A percentile compares a stretch with the other conserved stretches of the same genome.
phyloP scores from a whole-genome alignment of 1,140 invertebrate species.

The Pseudobourletiella spinata region DNA sequence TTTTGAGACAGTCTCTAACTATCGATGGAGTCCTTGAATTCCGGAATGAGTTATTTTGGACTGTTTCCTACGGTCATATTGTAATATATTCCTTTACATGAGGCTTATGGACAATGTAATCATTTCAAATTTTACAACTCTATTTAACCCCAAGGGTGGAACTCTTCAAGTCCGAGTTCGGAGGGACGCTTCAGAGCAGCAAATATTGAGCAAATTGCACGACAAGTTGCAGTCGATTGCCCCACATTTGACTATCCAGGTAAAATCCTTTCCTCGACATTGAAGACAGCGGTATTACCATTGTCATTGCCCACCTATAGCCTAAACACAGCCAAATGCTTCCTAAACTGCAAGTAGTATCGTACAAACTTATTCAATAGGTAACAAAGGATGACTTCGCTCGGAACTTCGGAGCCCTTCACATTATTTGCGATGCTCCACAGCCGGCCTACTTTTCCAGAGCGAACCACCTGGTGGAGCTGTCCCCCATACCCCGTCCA shows the following conservation, averaged over 20 bases:
- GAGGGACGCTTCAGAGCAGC: conserved; percentile 52
- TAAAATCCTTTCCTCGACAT: not conserved
- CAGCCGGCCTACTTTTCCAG: not conserved
- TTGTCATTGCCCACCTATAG: too few relatives aligned
- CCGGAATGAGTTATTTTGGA: conserved; percentile 60
- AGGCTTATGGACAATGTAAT: conserved; percentile 25
- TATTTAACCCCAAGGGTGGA: conserved; percentile 49
- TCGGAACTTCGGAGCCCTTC: conserved; percentile 20
- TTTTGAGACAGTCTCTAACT: conserved; percentile 53
- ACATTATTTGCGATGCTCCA: conserved; percentile 19
- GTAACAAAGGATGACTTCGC: conserved; percentile 33
- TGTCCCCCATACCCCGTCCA: conserved; percentile 11
- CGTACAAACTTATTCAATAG: conserved; percentile 1
- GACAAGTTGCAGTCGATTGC: conserved; percentile 29
- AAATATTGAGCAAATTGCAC: conserved; percentile 29
- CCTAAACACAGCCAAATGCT: too few relatives aligned
- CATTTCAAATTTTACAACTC: conserved; percentile 19
- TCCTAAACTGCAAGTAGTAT: too few relatives aligned
- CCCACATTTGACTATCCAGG: conserved; percentile 32
- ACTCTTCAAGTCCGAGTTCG: conserved; percentile 53
- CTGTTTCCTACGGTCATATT: conserved; percentile 54
- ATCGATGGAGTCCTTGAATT: conserved; percentile 62
- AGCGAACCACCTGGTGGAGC: not conserved
- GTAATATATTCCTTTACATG: conserved; percentile 40
- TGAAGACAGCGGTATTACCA: too few relatives aligned